Evolutionary conservation across 2,797 vertebrate species (phyloP).

Genomic region (Geotria australis): DNA sequence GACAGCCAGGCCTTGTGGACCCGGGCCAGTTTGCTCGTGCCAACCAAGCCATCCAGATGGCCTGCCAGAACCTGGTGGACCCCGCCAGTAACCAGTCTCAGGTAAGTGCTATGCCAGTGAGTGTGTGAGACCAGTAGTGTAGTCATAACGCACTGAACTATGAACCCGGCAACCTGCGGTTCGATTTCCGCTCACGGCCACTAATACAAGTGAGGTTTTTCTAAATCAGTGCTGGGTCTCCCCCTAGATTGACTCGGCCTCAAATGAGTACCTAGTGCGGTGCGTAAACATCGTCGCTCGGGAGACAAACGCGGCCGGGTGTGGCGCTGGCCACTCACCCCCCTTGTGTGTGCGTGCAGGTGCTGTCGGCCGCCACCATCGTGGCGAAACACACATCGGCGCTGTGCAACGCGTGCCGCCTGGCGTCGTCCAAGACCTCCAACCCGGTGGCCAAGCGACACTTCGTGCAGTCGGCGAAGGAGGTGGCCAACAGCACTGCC

Average conservation of each 20-base stretch:
- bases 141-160: too few relatives aligned
- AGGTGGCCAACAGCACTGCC: conserved; percentile 91
- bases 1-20: conserved; percentile 77
- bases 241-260: too few relatives aligned
- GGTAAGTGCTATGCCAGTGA: conserved; percentile 12
- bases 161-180: too few relatives aligned
- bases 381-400: conserved; percentile 93
- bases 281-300: too few relatives aligned
- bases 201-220: too few relatives aligned
- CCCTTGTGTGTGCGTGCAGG: conserved; percentile 14
- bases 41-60: conserved; percentile 95
- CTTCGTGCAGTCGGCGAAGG: conserved; percentile 91
- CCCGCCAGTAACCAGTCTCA: conserved; percentile 81
- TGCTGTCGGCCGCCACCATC: conserved; percentile 81
- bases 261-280: too few relatives aligned
- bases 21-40: conserved; percentile 81
- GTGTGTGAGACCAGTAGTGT: too few relatives aligned
- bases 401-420: conserved; percentile 69
- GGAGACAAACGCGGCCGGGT: too few relatives aligned
- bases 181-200: too few relatives aligned
- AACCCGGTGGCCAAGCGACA: conserved; percentile 92
- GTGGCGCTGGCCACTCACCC: too few relatives aligned
- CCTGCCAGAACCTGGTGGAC: conserved; percentile 82
- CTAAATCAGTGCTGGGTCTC: too few relatives aligned
- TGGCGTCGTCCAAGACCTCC: conserved; percentile 61